Evolutionary conservation across 2,888 invertebrate species (phyloP).

Genomic region (Ariolimax columbianus): DNA sequence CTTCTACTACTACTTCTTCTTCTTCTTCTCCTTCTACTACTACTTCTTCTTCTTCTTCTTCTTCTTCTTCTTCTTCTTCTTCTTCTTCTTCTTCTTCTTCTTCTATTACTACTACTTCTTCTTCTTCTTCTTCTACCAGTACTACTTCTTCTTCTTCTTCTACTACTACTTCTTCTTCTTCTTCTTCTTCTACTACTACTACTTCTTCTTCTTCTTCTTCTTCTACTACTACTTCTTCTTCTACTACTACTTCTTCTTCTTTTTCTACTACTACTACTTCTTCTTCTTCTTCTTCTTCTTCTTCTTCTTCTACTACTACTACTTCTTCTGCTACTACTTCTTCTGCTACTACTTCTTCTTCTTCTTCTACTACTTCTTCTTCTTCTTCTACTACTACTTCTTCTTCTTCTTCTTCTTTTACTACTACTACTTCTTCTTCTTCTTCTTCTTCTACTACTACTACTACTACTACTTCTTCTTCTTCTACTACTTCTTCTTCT

Average conservation of each 20-base stretch:
- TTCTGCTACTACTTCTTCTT: too few relatives aligned
- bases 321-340: too few relatives aligned
- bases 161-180: background rate
- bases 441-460: background rate
- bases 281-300: background rate
- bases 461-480: background rate
- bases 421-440: too few relatives aligned
- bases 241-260: background rate
- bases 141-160: background rate
- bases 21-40: background rate
- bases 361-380: too few relatives aligned
- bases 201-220: constrained; percentile 3
- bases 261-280: too few relatives aligned
- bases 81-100: background rate
- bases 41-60: background rate
- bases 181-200: background rate
- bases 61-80: background rate
- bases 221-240: background rate
- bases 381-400: background rate
- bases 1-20: background rate
- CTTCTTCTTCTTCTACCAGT: background rate
- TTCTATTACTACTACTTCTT: background rate
- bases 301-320: too few relatives aligned
- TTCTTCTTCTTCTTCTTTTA: too few relatives aligned
- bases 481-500: background rate